Evolutionary conservation across 2,797 vertebrate species (phyloP), one percentile per base, ranked within the genome.

Genomic region (Xenentodon cancila): DNA sequence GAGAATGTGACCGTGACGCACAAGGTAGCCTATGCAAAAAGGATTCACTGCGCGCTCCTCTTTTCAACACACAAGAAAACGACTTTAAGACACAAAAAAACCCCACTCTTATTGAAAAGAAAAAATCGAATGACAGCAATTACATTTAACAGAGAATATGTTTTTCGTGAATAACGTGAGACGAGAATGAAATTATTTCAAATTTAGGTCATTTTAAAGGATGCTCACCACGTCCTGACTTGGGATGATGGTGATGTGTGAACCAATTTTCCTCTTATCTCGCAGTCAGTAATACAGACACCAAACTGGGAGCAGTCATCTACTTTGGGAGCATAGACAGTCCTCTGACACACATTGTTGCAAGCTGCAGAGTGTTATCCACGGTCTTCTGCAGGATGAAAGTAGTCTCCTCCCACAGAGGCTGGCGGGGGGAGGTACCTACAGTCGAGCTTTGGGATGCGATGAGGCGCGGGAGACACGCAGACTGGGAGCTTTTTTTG

Each of bases 311-410:
- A 83, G 82, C 86, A 79, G 81, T 85, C 92, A 92, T 91, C 87
- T 76, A 93, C 90, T 92, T 75, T 84, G 85, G 87, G 90, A 92
- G 91, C 89, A 91, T 93, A 92, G 90, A 94, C 94, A 94, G 95
- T 93, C 92, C 91, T 95, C 94, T 95, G 94, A 94, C 94, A 94
- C 89, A 89, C 92, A 88, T 91, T 86, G 91, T 94, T 92, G 88
- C 73, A 93, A 91, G 93, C 91, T 90, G 88, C 85, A 83, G 86
- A 89, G 89, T 94, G 93, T 95, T 96, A 94, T 95, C 95, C 92
- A 91, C 87, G 83, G 73, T 58, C 79, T 73, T 77, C 73, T 70
- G 74, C 75, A 68, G 73, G 83, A 84, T 80, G 71, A 59, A 46
- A 76, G 40, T 12, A 85, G 84, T 79, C 88, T 92, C 94, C 95